Base-by-base conservation (phyloP, 2,888 invertebrate genomes). In the Parelbella ahira region DNA sequence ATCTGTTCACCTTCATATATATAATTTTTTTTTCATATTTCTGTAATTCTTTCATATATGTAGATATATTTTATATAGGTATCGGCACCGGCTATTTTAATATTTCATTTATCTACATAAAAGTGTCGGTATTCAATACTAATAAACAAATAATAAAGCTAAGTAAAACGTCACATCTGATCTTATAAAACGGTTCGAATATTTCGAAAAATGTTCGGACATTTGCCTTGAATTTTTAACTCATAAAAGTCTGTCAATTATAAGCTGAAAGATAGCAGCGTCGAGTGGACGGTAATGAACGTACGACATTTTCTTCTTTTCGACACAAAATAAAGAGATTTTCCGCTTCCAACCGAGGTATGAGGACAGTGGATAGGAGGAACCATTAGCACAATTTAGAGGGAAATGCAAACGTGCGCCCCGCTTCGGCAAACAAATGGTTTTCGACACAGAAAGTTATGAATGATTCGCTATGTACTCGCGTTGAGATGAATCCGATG, bases 181-280 rank as follows among this genome's bases (percentile, higher is more conserved):
- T n/a, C n/a, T n/a, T n/a, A n/a, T n/a, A n/a, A n/a, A n/a, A n/a
- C n/a, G n/a, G n/a, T n/a, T n/a, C n/a, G n/a, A n/a, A n/a, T n/a
- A n/a, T n/a, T 7, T 6, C 3, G 7, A 7, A 21, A 21, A 1
- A 6, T 21, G 8, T 9, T 8, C 9, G 1, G 9, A 9, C 10
- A 28, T 13, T 10, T n/a, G n/a, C n/a, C n/a, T n/a, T n/a, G n/a
- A n/a, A n/a, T n/a, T n/a, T n/a, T n/a, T n/a, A n/a, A n/a, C n/a
- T n/a, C n/a, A n/a, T 21, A 41, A 27, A 25, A 20, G 37, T 7
- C 41, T 33, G 41, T 33, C 41, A 41, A 33, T 33, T 41, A 41
- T 41, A 20, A 41, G 13, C 27, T 25, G 15, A 41, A 20, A 20
- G 39, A 9, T 24, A 11, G 19, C 18, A 12, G 18, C 0, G 21